phyloP scores from a whole-genome alignment of 2,113 vertebrate genomes.

The Meleagris gallopavo region DNA sequence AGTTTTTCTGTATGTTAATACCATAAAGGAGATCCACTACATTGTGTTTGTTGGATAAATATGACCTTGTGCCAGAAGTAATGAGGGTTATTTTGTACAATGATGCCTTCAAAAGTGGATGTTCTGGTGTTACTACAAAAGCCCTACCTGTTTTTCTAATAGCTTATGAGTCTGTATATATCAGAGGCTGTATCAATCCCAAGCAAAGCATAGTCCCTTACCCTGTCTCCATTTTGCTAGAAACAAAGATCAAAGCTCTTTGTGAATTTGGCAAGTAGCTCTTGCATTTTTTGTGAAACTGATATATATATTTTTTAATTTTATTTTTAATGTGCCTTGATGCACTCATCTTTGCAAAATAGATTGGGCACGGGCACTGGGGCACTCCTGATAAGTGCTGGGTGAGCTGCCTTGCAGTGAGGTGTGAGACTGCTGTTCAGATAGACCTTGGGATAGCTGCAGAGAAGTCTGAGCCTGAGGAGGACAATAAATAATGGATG shows the following conservation, averaged over 20 bases:
- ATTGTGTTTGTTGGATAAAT: background rate
- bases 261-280: background rate
- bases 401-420: background rate
- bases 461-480: background rate
- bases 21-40: background rate
- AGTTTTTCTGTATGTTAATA: background rate
- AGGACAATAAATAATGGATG: background rate
- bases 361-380: background rate
- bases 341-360: background rate
- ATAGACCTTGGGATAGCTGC: background rate
- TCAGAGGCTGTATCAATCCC: background rate
- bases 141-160: background rate
- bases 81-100: background rate
- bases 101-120: background rate
- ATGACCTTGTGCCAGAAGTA: background rate
- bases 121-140: background rate
- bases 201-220: background rate
- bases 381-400: background rate
- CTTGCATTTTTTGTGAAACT: background rate
- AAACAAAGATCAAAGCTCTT: background rate
- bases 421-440: background rate
- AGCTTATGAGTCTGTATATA: background rate
- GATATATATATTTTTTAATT: too few species aligned
- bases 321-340: background rate
- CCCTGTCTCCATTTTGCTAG: background rate